Percentiles rank a stretch among this genome's conserved stretches.
phyloP scores from a whole-genome alignment of 2,797 vertebrate species.

The Halcyon chelicuti region DNA sequence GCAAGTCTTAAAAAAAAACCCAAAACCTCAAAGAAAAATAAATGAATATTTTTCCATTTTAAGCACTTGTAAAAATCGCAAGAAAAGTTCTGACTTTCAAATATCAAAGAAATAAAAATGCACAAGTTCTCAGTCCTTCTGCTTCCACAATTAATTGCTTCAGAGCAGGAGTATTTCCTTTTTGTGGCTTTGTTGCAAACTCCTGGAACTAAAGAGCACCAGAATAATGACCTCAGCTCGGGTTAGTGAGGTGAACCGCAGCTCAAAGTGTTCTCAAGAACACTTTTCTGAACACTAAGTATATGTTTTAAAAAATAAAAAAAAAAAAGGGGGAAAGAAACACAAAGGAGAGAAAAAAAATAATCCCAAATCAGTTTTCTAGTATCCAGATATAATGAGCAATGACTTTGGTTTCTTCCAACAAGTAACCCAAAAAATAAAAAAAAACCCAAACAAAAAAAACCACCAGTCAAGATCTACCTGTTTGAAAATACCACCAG shows the following conservation, averaged over 20 bases:
- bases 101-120: constrained; percentile 40
- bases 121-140: constrained; percentile 23
- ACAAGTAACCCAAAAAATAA: neutral
- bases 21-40: neutral
- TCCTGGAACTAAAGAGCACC: constrained; percentile 53
- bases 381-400: constrained; percentile 33
- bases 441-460: neutral
- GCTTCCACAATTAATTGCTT: constrained; percentile 61
- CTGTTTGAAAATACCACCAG: neutral
- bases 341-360: constrained; percentile 18
- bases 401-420: constrained; percentile 10
- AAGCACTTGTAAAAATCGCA: neutral
- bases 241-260: constrained; percentile 61
- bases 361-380: constrained; percentile 15
- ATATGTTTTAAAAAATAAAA: constrained; percentile 25
- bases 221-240: constrained; percentile 56
- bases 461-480: neutral
- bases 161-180: constrained; percentile 52
- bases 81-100: constrained; percentile 32
- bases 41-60: constrained; percentile 4
- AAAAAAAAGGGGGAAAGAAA: neutral
- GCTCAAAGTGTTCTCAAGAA: constrained; percentile 42
- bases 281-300: constrained; percentile 46
- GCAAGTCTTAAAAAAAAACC: neutral
- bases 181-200: constrained; percentile 47